Conservation (phyloP, 1,140 invertebrate genomes). For the Drosophila funebris region DNA sequence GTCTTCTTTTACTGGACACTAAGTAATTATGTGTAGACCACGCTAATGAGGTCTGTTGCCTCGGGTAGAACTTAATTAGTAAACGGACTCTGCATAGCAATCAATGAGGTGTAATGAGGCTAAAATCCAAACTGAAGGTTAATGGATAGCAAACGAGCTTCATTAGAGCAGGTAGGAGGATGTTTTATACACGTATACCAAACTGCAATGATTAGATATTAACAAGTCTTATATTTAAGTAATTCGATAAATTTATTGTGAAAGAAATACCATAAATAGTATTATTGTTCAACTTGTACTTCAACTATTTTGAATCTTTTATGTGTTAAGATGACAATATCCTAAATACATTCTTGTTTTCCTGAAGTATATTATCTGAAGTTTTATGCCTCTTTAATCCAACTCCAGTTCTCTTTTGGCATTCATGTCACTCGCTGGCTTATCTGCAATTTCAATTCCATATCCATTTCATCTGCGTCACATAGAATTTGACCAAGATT, state of each 20-base stretch:
- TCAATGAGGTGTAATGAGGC: conserved; percentile 65
- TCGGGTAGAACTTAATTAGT: conserved; percentile 64
- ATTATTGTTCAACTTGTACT: too few relatives aligned
- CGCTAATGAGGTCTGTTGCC: conserved; percentile 60
- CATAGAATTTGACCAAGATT: conserved; percentile 2
- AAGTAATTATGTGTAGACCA: conserved; percentile 58
- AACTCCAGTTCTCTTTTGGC: neutral
- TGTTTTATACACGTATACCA: conserved; percentile 2
- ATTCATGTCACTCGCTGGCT: neutral
- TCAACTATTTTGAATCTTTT: too few relatives aligned
- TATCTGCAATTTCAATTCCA: conserved; percentile 1
- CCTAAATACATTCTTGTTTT: too few relatives aligned
- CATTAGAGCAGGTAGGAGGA: conserved; percentile 38
- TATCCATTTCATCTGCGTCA: conserved; percentile 28
- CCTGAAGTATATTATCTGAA: neutral
- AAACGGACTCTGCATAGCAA: conserved; percentile 37
- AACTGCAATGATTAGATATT: neutral
- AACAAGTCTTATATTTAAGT: neutral
- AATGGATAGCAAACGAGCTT: conserved; percentile 52
- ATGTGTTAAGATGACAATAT: too few relatives aligned
- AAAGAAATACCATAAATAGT: neutral
- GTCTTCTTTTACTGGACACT: conserved; percentile 1
- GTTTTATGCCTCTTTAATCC: neutral
- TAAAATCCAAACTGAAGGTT: conserved; percentile 62
- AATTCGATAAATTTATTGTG: neutral